Evolutionary conservation across 1,140 invertebrate genomes (phyloP), one percentile per base, ranked within the genome.

Genomic region (Drosophila bocki): DNA sequence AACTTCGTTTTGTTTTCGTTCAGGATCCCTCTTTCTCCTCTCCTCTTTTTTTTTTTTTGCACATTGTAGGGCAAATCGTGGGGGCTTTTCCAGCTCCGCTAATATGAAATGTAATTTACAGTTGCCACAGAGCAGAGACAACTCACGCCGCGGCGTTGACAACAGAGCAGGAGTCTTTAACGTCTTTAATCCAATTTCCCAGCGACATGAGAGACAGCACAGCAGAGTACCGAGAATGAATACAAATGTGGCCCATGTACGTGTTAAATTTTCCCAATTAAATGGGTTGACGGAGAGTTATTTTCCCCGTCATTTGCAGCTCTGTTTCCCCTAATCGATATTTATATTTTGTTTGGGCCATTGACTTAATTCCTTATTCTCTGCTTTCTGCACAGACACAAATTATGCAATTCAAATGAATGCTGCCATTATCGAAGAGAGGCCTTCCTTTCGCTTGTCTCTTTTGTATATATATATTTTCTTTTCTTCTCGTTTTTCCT

Each of bases 351-450:
- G 81, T 72, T 88, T 90, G 75, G 70, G 77, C 78, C 74, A 90
- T 88, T 90, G 81, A 81, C 85, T 88, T 88, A 88, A 88, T 88
- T 88, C 75, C 85, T 82, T 82, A 78, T 77, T 57, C 56, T 69
- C 42, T 59, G 62, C 64, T 75, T 64, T 75, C 59, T 59, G 64
- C 84, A 72, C 85, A 71, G 7, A 78, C 82, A 83, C 81, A 90
- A 91, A 90, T 90, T 90, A 90, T 90, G 85, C 85, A 90, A 90
- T 90, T 90, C 85, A 90, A 90, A 90, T 90, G 90, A 90, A 90
- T 90, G 85, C 64, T 58, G 51, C 71, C 78, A 85, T 90, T 90
- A 90, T 68, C 76, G 42, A 17, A 59, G 69, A 51, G 48, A 54
- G 15, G 19, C 56, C 48, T 44, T 35, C 8, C 51, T 9, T 15